Evolutionary conservation across 1,140 invertebrate species (phyloP).

Genomic region (Drosophila tsacasi): DNA sequence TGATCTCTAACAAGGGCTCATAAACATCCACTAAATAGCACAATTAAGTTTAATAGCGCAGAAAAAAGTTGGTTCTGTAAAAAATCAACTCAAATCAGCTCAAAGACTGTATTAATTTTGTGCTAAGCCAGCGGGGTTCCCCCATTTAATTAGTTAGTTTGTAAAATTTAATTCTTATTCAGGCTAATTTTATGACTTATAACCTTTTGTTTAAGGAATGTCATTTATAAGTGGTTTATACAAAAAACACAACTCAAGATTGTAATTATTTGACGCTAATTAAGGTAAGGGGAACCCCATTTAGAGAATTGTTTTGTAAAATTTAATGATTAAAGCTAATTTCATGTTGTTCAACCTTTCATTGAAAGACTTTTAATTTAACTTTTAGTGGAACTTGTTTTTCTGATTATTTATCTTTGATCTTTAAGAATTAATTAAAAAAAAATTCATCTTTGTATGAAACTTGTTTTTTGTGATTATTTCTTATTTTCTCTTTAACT

Average conservation of each 20-base stretch:
- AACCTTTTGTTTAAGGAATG: no score
- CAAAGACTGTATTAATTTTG: no score
- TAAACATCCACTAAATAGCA: background rate
- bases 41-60: slow-evolving; percentile 1
- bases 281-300: background rate
- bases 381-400: background rate
- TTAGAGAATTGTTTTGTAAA: background rate
- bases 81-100: background rate
- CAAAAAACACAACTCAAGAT: background rate
- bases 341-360: background rate
- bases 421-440: background rate
- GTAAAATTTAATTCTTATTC: no score
- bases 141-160: no score
- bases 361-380: background rate
- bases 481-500: background rate
- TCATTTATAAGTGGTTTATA: background rate
- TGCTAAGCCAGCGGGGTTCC: no score
- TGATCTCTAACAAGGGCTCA: background rate
- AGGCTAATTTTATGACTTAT: no score
- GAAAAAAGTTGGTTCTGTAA: slow-evolving; percentile 7
- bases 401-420: background rate
- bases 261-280: slow-evolving; percentile 7
- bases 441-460: no score
- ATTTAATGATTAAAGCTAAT: background rate
- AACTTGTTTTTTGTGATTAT: background rate